phyloP scores from a whole-genome alignment of 2,113 vertebrate species.

The Guaruba guarouba region DNA sequence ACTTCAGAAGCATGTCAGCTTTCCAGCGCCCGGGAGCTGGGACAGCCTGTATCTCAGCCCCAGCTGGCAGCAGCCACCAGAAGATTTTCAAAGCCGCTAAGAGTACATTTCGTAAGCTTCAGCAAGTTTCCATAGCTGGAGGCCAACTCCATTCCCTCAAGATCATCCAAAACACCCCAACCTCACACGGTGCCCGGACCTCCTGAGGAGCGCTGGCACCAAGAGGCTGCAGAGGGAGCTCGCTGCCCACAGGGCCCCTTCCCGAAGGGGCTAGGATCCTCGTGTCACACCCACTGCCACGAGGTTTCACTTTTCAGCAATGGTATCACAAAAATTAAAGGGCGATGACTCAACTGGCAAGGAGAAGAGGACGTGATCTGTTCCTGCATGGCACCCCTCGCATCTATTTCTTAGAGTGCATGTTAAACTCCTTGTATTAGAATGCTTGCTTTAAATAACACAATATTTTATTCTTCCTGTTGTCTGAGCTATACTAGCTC shows the following conservation, averaged over 20 bases:
- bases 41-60: background rate
- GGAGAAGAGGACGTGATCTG: background rate
- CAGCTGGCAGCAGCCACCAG: background rate
- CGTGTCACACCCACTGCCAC: background rate
- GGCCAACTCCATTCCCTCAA: background rate
- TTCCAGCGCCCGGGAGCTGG: background rate
- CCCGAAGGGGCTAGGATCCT: background rate
- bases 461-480: background rate
- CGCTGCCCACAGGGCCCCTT: background rate
- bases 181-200: rapidly evolving
- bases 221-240: background rate
- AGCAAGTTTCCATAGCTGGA: background rate
- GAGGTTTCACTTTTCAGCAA: background rate
- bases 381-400: background rate
- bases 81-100: background rate
- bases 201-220: background rate
- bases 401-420: background rate
- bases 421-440: background rate
- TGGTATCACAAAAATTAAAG: background rate
- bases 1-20: background rate
- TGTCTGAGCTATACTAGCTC: background rate
- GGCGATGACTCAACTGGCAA: background rate
- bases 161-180: background rate
- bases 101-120: background rate
- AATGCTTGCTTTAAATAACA: background rate